Conservation (phyloP, 53 echinoderm and acorn worm genomes). For the Astropecten irregularis region DNA sequence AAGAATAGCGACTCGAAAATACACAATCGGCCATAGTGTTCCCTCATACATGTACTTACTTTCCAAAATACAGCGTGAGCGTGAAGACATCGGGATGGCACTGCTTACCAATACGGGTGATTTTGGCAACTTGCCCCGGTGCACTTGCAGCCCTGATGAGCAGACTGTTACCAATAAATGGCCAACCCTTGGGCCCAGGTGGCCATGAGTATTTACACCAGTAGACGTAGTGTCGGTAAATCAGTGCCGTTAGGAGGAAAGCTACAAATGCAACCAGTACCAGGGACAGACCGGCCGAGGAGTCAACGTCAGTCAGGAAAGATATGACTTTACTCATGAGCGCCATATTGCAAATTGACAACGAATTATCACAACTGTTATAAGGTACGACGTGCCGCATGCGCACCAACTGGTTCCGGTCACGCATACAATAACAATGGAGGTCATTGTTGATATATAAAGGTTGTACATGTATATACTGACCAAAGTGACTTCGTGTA, state of each 20-base stretch:
- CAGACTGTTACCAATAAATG: slow-evolving; percentile 10
- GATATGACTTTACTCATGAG: background rate
- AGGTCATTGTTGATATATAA: no score
- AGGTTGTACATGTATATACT: no score
- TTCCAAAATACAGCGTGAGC: slow-evolving; percentile 18
- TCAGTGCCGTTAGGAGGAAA: slow-evolving; percentile 22
- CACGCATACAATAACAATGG: no score
- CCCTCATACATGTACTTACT: no score
- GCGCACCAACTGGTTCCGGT: no score
- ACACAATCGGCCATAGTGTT: no score
- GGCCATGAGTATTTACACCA: slow-evolving; percentile 19
- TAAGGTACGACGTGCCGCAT: no score
- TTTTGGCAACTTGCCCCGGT: slow-evolving; percentile 43
- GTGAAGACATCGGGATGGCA: slow-evolving; percentile 28
- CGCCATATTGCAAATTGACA: no score
- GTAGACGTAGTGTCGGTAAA: background rate
- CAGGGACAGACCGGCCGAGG: background rate
- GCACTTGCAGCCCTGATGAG: background rate
- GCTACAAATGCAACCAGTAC: background rate
- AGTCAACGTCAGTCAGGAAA: background rate
- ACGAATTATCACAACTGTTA: no score
- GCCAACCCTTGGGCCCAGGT: slow-evolving; percentile 43
- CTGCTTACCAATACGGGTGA: slow-evolving; percentile 33
- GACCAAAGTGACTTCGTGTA: no score
- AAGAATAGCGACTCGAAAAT: no score